Percentiles rank a stretch among this genome's conserved stretches.
phyloP scores from a whole-genome alignment of 2,888 invertebrate species.

The Embidobia sp. region DNA sequence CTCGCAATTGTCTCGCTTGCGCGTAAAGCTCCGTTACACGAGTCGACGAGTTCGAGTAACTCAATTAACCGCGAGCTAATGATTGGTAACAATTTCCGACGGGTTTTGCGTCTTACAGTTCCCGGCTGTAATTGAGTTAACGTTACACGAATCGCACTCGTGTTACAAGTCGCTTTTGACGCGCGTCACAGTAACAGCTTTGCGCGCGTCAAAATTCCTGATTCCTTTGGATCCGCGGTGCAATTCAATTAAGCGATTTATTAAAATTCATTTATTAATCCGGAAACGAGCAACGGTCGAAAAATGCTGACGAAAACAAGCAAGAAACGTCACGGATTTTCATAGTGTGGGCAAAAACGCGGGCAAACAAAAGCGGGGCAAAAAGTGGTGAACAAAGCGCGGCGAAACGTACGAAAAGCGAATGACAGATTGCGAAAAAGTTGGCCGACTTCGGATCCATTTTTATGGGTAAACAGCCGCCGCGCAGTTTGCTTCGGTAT shows the following conservation, averaged over 20 bases:
- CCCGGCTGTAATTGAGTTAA: constrained; percentile 19
- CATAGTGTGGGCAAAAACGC: constrained; percentile 25
- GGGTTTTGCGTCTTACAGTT: constrained; percentile 8
- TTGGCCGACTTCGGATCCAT: constrained; percentile 39
- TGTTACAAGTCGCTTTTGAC: no score
- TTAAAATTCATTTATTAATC: neutral
- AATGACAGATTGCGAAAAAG: constrained; percentile 53
- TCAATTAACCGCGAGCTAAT: constrained; percentile 33
- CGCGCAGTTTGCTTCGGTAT: constrained; percentile 45
- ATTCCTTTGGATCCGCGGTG: no score
- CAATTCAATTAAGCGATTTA: no score
- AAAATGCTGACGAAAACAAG: constrained; percentile 43
- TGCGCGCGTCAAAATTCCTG: no score
- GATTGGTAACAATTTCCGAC: constrained; percentile 36
- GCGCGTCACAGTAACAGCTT: no score
- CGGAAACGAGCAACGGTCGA: neutral
- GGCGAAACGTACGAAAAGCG: constrained; percentile 22
- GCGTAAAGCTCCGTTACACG: neutral
- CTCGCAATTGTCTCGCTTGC: neutral
- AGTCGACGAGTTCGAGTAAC: constrained; percentile 8
- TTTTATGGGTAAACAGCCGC: constrained; percentile 36
- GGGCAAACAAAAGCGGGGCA: constrained; percentile 13
- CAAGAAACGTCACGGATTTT: constrained; percentile 37
- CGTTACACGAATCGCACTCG: constrained; percentile 4
- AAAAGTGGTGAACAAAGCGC: constrained; percentile 11